phyloP scores from a whole-genome alignment of 92 coral and sea anemone species.

The Virgularia gustaviana region DNA sequence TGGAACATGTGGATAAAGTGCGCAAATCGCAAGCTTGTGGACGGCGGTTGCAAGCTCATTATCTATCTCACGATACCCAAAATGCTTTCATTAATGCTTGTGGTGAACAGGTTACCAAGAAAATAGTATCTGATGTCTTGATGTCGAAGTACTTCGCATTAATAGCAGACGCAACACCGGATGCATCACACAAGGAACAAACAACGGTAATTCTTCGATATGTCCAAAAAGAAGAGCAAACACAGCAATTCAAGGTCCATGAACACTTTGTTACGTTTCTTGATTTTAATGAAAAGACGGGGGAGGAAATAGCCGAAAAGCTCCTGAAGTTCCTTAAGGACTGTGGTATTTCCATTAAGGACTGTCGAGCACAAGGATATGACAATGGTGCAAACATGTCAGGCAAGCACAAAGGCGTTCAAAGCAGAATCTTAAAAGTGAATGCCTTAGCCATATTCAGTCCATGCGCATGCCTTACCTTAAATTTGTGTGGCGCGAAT shows the following conservation, averaged over 20 bases:
- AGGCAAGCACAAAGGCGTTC: constrained; percentile 8
- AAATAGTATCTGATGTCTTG: constrained; percentile 13
- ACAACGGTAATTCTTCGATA: constrained; percentile 9
- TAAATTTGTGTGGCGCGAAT: constrained; percentile 21
- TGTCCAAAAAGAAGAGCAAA: constrained; percentile 1
- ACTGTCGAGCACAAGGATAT: constrained; percentile 7
- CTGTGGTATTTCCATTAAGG: background rate
- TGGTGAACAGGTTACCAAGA: constrained; percentile 1
- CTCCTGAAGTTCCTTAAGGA: constrained; percentile 8
- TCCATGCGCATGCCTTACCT: constrained; percentile 15
- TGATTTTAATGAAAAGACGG: constrained; percentile 20
- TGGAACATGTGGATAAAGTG: constrained; percentile 16
- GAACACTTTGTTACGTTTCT: constrained; percentile 7
- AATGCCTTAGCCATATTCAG: constrained; percentile 7
- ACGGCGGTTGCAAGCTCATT: constrained; percentile 6
- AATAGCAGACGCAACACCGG: constrained; percentile 14
- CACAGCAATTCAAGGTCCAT: background rate
- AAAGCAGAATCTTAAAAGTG: background rate
- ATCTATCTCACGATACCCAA: constrained; percentile 14
- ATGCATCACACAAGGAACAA: constrained; percentile 16
- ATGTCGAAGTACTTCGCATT: constrained; percentile 8
- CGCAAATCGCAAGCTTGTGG: constrained; percentile 13
- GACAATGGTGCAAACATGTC: constrained; percentile 12
- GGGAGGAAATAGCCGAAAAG: constrained; percentile 9
- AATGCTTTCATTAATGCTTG: constrained; percentile 20